These are phyloP conservation scores for Drosophila rubida DNA, from an alignment of 2,888 invertebrate genomes.

Conservation along the genomic window DNA sequence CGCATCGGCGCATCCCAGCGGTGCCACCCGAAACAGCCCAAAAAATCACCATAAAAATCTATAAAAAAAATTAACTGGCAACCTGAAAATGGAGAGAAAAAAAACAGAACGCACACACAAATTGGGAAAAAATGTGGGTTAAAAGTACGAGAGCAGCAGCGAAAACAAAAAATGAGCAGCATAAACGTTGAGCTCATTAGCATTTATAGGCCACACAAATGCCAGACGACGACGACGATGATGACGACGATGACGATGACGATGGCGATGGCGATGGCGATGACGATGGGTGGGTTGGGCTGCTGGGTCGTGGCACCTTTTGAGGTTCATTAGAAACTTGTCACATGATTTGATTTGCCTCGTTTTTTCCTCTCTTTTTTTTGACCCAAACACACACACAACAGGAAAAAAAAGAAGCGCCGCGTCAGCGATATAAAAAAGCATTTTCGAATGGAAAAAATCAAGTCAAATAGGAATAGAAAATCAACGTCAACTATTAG, in stretches of 20 bases:
- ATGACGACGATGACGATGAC: background rate
- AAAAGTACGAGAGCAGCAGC: conserved; percentile 12
- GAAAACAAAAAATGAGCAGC: conserved; percentile 9
- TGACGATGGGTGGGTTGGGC: conserved; percentile 21
- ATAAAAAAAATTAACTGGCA: conserved; percentile 61
- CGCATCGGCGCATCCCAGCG: conserved; percentile 7
- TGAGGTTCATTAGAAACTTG: conserved; percentile 76
- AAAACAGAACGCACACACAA: background rate
- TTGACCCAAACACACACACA: conserved; percentile 10
- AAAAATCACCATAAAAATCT: conserved; percentile 75
- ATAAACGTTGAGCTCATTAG: conserved; percentile 66
- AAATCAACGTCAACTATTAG: conserved; percentile 44
- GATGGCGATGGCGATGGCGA: conserved; percentile 1
- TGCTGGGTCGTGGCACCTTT: conserved; percentile 44
- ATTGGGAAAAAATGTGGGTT: conserved; percentile 35
- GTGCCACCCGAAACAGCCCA: conserved; percentile 66
- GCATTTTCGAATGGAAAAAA: conserved; percentile 21
- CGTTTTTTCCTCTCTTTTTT: conserved; percentile 3
- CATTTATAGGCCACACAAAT: conserved; percentile 77
- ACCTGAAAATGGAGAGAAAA: conserved; percentile 29
- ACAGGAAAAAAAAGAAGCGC: background rate
- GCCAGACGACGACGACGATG: conserved; percentile 33
- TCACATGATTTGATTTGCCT: conserved; percentile 77
- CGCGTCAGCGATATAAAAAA: conserved; percentile 14
- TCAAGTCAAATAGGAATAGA: conserved; percentile 27